Conservation (phyloP, 2,888 invertebrate genomes). For the Agrotis segetum region DNA sequence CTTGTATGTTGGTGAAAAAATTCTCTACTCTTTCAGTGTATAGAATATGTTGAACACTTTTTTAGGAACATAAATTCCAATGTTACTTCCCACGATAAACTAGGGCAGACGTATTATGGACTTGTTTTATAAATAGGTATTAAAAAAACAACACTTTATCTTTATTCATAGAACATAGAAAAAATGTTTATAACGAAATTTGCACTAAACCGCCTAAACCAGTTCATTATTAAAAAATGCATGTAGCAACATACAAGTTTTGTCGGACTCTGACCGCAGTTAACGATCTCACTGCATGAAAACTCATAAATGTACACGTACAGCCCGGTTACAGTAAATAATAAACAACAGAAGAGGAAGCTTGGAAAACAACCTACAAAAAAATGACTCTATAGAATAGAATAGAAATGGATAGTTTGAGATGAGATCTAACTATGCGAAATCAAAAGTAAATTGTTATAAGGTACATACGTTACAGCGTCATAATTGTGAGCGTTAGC, state of each 20-base stretch:
- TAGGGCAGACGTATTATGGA: too few species aligned
- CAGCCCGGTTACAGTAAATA: not conserved
- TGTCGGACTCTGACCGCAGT: constrained; percentile 2
- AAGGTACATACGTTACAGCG: too few species aligned
- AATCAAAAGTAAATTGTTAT: too few species aligned
- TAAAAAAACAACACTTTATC: not conserved
- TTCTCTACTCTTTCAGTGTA: not conserved
- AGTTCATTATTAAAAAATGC: not conserved
- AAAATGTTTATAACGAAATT: not conserved
- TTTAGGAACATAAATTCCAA: not conserved
- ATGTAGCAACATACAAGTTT: not conserved
- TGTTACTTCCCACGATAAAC: not conserved
- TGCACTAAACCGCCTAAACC: not conserved
- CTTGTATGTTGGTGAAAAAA: not conserved
- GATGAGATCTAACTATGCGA: too few species aligned
- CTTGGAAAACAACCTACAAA: too few species aligned
- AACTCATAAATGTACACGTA: constrained; percentile 7
- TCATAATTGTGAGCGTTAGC: too few species aligned
- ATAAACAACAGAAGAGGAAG: not conserved
- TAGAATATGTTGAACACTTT: not conserved
- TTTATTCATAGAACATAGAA: not conserved
- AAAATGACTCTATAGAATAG: too few species aligned
- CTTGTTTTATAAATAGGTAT: too few species aligned
- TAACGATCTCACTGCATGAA: not conserved
- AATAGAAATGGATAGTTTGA: too few species aligned